A percentile compares a stretch with the other conserved stretches of the same genome.
Conservation (phyloP, 2,113 vertebrate species). For the Melanerpes aurifrons region DNA sequence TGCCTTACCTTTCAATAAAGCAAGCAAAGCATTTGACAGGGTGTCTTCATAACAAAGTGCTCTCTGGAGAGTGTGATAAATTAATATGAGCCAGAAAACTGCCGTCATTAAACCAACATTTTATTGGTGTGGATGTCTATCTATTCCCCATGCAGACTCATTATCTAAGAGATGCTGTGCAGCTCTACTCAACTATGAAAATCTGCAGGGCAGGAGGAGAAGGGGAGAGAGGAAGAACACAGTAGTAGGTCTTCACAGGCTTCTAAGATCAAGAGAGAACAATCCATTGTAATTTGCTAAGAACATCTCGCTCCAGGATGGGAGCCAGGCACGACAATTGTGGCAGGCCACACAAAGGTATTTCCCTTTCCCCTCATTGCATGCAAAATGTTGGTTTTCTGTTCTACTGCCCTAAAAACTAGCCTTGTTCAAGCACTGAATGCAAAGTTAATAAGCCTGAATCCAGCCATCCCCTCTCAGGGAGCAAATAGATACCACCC, state of each 20-base stretch:
- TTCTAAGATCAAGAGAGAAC: not conserved
- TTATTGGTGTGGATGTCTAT: slow-evolving; percentile 8
- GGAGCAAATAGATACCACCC: not conserved
- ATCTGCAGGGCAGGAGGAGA: not conserved
- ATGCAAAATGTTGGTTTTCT: not conserved
- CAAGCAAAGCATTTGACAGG: not conserved
- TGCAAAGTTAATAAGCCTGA: not conserved
- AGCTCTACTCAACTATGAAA: slow-evolving; percentile 2
- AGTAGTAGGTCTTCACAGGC: not conserved
- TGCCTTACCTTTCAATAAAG: slow-evolving; percentile 26
- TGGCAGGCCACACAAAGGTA: too few relatives aligned
- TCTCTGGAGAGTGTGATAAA: slow-evolving; percentile 25
- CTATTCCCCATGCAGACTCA: not conserved
- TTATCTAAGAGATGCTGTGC: not conserved
- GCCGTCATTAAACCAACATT: slow-evolving; percentile 24
- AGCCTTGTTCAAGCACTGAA: not conserved
- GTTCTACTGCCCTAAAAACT: not conserved
- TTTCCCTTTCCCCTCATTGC: not conserved
- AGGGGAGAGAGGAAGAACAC: not conserved
- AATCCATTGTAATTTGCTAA: not conserved
- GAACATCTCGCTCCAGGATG: not conserved
- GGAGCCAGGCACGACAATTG: too few relatives aligned
- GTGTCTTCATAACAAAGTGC: slow-evolving; percentile 21
- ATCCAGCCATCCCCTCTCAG: not conserved
- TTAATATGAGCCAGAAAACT: slow-evolving; percentile 32